phyloP scores from a whole-genome alignment of 2,797 vertebrate genomes.

The Halcyon leucocephala region DNA sequence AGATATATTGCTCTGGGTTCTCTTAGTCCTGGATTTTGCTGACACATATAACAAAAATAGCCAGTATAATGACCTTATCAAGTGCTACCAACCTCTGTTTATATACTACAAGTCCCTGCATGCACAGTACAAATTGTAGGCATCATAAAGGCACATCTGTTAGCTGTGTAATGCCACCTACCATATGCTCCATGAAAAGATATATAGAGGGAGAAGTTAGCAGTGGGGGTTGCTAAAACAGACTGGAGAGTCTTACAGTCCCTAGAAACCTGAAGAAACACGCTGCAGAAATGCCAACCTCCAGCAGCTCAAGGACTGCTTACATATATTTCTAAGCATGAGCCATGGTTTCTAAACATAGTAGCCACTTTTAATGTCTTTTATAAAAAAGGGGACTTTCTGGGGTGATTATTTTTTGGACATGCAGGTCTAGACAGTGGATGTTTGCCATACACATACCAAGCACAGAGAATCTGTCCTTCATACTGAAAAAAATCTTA shows the following conservation, averaged over 20 bases:
- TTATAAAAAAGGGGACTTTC: not conserved
- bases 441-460: not conserved
- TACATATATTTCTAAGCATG: not conserved
- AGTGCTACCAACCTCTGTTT: constrained; percentile 48
- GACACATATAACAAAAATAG: constrained; percentile 55
- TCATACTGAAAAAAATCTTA: not conserved
- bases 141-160: constrained; percentile 61
- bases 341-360: not conserved
- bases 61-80: constrained; percentile 57
- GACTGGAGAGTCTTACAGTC: not conserved
- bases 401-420: not conserved
- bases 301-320: not conserved
- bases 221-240: not conserved
- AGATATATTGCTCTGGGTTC: constrained; percentile 56
- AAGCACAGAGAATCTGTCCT: not conserved
- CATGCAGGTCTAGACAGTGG: not conserved
- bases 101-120: constrained; percentile 21
- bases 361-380: not conserved
- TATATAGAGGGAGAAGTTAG: constrained; percentile 1
- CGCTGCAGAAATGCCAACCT: not conserved
- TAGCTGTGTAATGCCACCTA: constrained; percentile 40
- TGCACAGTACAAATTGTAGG: constrained; percentile 3
- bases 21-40: constrained; percentile 33
- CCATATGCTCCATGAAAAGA: constrained; percentile 46
- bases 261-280: constrained; percentile 19